Percentiles rank a stretch among this genome's conserved stretches.
phyloP scores from a whole-genome alignment of 1,140 invertebrate genomes.

The Brachionus asplanchnoidis region DNA sequence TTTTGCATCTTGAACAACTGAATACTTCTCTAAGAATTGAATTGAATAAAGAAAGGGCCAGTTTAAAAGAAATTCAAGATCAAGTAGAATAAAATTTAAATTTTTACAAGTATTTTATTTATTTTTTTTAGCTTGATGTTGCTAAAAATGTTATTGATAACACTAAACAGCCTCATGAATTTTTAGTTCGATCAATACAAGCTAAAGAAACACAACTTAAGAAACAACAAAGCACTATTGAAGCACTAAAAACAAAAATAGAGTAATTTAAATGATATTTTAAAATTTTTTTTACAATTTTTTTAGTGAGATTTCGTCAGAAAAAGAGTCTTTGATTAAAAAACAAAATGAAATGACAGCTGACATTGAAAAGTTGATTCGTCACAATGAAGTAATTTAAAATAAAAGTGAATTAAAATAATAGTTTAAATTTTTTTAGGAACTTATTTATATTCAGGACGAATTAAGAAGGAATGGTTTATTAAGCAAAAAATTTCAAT shows the following conservation, averaged over 20 bases:
- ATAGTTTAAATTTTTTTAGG: neutral
- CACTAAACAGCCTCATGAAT: slow-evolving; percentile 55
- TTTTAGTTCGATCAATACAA: slow-evolving; percentile 52
- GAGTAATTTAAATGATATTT: slow-evolving; percentile 42
- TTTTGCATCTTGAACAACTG: slow-evolving; percentile 53
- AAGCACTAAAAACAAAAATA: slow-evolving; percentile 47
- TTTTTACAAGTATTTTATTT: neutral
- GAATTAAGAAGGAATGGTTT: neutral
- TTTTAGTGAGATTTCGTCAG: slow-evolving; percentile 49
- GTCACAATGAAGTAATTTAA: slow-evolving; percentile 51
- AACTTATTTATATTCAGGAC: neutral
- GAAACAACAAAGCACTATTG: slow-evolving; percentile 49
- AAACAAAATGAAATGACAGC: slow-evolving; percentile 54
- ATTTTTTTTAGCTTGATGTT: slow-evolving; percentile 47
- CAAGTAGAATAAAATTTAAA: slow-evolving; percentile 46
- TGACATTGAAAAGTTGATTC: slow-evolving; percentile 53
- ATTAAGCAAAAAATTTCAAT: neutral
- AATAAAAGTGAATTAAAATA: neutral
- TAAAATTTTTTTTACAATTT: neutral
- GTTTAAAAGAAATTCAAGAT: slow-evolving; percentile 48
- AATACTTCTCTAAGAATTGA: slow-evolving; percentile 51
- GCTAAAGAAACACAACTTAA: slow-evolving; percentile 49
- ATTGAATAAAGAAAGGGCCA: slow-evolving; percentile 50
- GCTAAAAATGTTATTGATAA: slow-evolving; percentile 51
- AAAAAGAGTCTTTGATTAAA: slow-evolving; percentile 47